These are phyloP conservation scores for Lepidonotus clava DNA, from an alignment of 2,888 invertebrate species.

Conservation along the genomic window DNA sequence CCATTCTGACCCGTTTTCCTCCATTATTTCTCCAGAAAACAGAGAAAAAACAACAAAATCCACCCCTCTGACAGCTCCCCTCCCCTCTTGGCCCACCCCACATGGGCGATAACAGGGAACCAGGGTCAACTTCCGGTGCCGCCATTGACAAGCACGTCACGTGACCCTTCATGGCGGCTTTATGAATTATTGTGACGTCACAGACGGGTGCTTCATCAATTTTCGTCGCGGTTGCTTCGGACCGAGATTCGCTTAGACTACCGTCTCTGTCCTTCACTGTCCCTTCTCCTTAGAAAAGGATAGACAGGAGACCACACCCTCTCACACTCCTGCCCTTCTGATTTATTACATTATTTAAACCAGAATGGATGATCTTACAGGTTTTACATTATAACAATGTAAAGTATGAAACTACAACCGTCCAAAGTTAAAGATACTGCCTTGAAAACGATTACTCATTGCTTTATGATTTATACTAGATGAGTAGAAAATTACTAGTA, in stretches of 20 bases:
- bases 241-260: background rate
- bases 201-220: background rate
- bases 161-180: background rate
- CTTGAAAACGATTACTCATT: no score
- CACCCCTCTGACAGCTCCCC: background rate
- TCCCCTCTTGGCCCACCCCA: background rate
- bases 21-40: background rate
- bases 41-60: background rate
- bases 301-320: no score
- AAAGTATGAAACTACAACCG: no score
- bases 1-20: background rate
- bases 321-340: no score
- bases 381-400: no score
- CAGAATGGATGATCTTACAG: no score
- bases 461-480: no score
- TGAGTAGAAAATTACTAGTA: no score
- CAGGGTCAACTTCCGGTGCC: background rate
- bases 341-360: no score
- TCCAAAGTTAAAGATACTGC: no score
- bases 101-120: background rate
- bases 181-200: slow-evolving; percentile 31
- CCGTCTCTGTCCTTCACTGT: no score
- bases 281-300: no score
- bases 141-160: slow-evolving; percentile 2
- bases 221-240: background rate